Conservation (phyloP, 2,888 invertebrate species). For the Philhelius pedissequus region DNA sequence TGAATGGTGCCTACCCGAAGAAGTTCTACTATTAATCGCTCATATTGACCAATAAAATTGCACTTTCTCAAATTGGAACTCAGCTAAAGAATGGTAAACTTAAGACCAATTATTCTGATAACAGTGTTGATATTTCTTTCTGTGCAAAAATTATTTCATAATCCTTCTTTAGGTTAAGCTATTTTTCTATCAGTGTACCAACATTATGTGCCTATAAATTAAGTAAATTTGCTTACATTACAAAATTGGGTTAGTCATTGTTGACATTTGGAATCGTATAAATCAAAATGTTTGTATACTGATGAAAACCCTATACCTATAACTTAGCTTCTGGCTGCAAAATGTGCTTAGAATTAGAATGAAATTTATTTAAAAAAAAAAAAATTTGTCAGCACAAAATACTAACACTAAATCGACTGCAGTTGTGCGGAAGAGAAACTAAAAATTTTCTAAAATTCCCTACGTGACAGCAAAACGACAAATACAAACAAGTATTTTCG, state of each 20-base stretch:
- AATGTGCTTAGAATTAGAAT: slow-evolving; percentile 40
- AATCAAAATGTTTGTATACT: slow-evolving; percentile 4
- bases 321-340: neutral
- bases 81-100: too few species aligned
- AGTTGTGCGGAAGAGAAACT: slow-evolving; percentile 46
- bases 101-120: too few species aligned
- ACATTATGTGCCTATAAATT: neutral
- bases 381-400: slow-evolving; percentile 27
- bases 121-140: too few species aligned
- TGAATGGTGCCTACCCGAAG: too few species aligned
- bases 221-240: neutral
- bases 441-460: slow-evolving; percentile 30
- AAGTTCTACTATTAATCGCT: too few species aligned
- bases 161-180: too few species aligned
- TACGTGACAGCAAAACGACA: slow-evolving; percentile 37
- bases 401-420: neutral
- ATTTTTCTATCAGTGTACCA: neutral
- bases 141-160: neutral
- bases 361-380: slow-evolving; percentile 44
- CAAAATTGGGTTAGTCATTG: slow-evolving; percentile 22
- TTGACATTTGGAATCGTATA: slow-evolving; percentile 9
- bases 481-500: slow-evolving; percentile 31
- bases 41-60: too few species aligned
- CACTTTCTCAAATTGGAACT: too few species aligned
- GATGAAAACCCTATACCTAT: neutral